Evolutionary conservation across 2,888 invertebrate species (phyloP).

Genomic region (Frankliniella intonsa): DNA sequence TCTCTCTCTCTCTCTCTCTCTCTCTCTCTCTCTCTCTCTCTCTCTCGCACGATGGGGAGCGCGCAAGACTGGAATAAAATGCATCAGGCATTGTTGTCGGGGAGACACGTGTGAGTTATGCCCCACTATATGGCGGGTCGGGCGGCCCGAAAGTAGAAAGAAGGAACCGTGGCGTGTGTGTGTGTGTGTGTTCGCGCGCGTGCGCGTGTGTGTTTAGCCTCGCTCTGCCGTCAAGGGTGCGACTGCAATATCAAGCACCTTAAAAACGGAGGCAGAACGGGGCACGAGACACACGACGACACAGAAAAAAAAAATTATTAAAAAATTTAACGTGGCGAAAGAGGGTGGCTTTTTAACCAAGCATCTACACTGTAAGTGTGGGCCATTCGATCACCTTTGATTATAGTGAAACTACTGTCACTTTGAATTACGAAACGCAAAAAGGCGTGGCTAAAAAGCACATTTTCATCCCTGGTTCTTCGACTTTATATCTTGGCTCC

Average conservation of each 20-base stretch:
- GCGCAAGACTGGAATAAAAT: slow-evolving; percentile 21
- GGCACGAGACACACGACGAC: not conserved
- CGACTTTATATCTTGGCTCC: no score
- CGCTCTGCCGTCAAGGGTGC: not conserved
- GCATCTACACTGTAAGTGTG: no score
- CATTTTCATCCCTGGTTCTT: no score
- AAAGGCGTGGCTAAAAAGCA: no score
- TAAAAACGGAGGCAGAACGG: not conserved
- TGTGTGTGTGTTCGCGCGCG: not conserved
- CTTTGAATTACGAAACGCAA: no score
- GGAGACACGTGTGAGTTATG: slow-evolving; percentile 9
- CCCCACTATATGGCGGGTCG: slow-evolving; percentile 12
- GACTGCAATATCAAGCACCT: slow-evolving; percentile 10
- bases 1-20: no score
- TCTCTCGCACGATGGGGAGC: no score
- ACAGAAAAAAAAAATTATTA: not conserved
- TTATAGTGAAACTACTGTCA: no score
- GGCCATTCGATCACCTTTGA: no score
- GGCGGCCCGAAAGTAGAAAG: slow-evolving; percentile 15
- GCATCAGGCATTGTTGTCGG: slow-evolving; percentile 22
- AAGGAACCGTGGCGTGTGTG: not conserved
- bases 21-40: no score
- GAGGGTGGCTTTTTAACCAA: not conserved
- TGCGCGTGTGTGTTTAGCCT: not conserved
- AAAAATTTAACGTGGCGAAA: not conserved